Base-by-base conservation (phyloP, 2,113 vertebrate species). In the Eira barbara region DNA sequence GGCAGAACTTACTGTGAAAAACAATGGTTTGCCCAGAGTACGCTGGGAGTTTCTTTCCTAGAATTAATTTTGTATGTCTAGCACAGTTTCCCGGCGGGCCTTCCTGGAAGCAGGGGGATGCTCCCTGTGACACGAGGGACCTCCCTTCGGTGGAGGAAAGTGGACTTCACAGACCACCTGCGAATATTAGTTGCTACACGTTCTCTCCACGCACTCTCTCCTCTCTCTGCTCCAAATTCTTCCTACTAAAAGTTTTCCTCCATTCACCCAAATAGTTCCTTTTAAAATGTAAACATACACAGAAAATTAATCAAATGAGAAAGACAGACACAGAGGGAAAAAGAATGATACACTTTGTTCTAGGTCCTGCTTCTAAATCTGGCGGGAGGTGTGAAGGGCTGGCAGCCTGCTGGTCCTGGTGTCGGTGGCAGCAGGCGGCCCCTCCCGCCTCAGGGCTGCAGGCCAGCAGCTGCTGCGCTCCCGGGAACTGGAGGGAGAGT, bases 331-430 rank as follows among this genome's bases (percentile, higher is more conserved):
- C 86, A 91, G 89, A 89, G 82, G 36, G 49, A 85, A 90, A 94
- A 69, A 73, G 69, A 97, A 59, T 0, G 92, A 95, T 87, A 96
- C 91, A 97, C 89, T 81, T 82, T 98, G 97, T 98, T 97, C 97
- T 95, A 88, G 94, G 92, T 95, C 97, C 96, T 92, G 23, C 63
- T 94, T 90, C 97, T 97, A 97, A 97, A 98, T 97, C 92, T n/a
- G 74, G 96, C 96, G 57, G 84, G 92, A 95, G 95, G 94, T 97
- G 97, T 94, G 97, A 97, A 96, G 97, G 97, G 83, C 94, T 98
- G 97, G 96, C 97, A 97, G 97, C 89, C 45, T 83, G 88, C 86
- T 80, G 57, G 36, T 25, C 4, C 25, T 21, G 57, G 61, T 11
- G 65, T 84, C 29, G 11, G 84, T 34, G 82, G 95, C 65, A 49